Evolutionary conservation across 1,140 invertebrate species (phyloP), one percentile per base, ranked within the genome.

Genomic region (Tetramorium simillimum): DNA sequence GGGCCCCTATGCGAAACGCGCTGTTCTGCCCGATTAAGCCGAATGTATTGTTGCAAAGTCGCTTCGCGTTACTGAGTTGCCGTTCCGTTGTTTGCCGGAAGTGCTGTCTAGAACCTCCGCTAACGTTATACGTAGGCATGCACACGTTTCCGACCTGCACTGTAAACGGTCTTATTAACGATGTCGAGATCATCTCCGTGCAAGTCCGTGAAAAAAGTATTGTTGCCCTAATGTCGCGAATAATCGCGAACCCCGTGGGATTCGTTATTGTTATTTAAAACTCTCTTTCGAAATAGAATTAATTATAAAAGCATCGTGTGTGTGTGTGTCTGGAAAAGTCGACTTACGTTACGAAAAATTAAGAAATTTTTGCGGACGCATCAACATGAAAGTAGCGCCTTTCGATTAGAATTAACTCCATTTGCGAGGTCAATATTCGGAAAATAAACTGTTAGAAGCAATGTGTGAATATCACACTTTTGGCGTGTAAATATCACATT

Each of bases 1-100:
- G 56, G 56, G 56, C 53, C 51, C 37, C 33, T 70, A 7, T n/a
- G 73, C 40, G 24, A 85, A 78, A 76, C 62, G 69, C 70, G 81
- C 72, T 72, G 58, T 88, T 88, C 73, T 58, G 46, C 65, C 37
- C 88, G 86, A 89, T 89, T 89, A 89, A 89, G 53, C 73, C 56
- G 80, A 73, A 89, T 63, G 73, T 82, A 85, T 88, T 56, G 73
- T 60, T 60, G 16, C 63, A 84, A 88, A 88, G 70, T 89, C 72
- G 78, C 67, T 85, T 62, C 56, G 37, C 46, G 37, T 85, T 88
- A 40, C 70, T 16, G 65, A 70, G 69, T 70, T 56, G 18, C 33
- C 33, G 60, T 37, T 80, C 76, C 75, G 85, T 81, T 80, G 85
- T 86, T 86, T 78, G 76, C 51, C 63, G 62, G 76, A 86, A 86